These are phyloP conservation scores for Caenorhabditis tropicalis DNA, from an alignment of 1,140 invertebrate genomes.

Conservation along the genomic window DNA sequence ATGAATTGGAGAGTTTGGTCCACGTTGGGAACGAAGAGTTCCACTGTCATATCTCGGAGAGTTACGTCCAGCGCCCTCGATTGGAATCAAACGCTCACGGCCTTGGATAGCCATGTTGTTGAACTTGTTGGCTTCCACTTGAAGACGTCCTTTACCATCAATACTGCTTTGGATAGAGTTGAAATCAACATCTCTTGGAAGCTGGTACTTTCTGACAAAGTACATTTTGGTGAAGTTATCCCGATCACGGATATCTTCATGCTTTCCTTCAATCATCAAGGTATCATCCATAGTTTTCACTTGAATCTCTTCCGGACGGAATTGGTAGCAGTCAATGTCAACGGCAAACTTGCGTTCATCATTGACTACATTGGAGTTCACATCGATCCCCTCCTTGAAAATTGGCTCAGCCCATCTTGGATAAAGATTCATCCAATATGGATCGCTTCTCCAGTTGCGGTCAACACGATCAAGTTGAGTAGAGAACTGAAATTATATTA, in stretches of 20 bases:
- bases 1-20: slow-evolving; percentile 55
- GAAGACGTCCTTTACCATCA: slow-evolving; percentile 68
- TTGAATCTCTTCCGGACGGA: slow-evolving; percentile 70
- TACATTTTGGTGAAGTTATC: slow-evolving; percentile 72
- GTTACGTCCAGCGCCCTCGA: slow-evolving; percentile 61
- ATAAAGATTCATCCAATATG: slow-evolving; percentile 70
- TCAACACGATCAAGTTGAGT: slow-evolving; percentile 69
- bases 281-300: slow-evolving; percentile 72
- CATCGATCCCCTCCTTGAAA: slow-evolving; percentile 70
- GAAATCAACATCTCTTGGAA: slow-evolving; percentile 66
- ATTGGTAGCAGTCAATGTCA: slow-evolving; percentile 70
- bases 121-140: slow-evolving; percentile 66
- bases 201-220: slow-evolving; percentile 70
- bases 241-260: slow-evolving; percentile 68
- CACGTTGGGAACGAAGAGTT: slow-evolving; percentile 64
- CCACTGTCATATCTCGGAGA: slow-evolving; percentile 55
- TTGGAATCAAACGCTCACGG: slow-evolving; percentile 67
- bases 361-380: slow-evolving; percentile 66
- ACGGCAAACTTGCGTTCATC: slow-evolving; percentile 66
- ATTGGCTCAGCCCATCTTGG: slow-evolving; percentile 71
- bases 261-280: slow-evolving; percentile 68
- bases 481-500: slow-evolving; percentile 64
- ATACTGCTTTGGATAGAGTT: slow-evolving; percentile 63
- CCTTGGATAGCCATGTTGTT: slow-evolving; percentile 62
- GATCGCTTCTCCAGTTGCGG: slow-evolving; percentile 69